Evolutionary conservation across 2,113 vertebrate species (phyloP).

Genomic region (Otocyon megalotis): DNA sequence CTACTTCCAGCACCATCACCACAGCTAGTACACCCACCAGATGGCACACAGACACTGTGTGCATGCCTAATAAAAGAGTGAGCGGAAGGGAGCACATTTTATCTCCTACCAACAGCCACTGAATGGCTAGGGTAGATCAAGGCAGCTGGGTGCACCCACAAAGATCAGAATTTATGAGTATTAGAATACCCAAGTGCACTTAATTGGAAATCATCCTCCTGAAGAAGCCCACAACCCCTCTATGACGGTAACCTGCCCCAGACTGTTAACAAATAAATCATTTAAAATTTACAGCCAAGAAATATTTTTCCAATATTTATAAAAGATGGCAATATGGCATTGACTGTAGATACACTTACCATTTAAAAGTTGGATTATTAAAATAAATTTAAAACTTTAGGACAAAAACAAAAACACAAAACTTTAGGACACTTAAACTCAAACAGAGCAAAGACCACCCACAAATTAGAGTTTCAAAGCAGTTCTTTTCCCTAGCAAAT

Average conservation of each 20-base stretch:
- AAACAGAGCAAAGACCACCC: background rate
- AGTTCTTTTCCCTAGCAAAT: conserved; percentile 44
- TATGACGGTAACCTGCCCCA: background rate
- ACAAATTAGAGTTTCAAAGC: conserved; percentile 29
- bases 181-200: background rate
- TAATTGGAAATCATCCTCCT: background rate
- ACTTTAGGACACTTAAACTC: conserved; percentile 6
- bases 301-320: conserved; percentile 32
- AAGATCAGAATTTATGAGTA: conserved; percentile 34
- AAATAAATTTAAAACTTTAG: conserved; percentile 49
- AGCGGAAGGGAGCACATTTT: conserved; percentile 71
- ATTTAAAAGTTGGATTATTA: background rate
- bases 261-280: background rate
- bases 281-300: conserved; percentile 21
- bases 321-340: background rate
- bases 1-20: background rate
- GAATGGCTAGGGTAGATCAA: conserved; percentile 75
- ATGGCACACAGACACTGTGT: conserved; percentile 37
- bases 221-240: background rate
- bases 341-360: background rate
- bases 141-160: conserved; percentile 64
- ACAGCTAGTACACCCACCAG: conserved; percentile 30
- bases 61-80: background rate
- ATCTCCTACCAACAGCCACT: conserved; percentile 73
- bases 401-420: background rate